Conservation (phyloP, 2,113 vertebrate species). For the Conger conger region DNA sequence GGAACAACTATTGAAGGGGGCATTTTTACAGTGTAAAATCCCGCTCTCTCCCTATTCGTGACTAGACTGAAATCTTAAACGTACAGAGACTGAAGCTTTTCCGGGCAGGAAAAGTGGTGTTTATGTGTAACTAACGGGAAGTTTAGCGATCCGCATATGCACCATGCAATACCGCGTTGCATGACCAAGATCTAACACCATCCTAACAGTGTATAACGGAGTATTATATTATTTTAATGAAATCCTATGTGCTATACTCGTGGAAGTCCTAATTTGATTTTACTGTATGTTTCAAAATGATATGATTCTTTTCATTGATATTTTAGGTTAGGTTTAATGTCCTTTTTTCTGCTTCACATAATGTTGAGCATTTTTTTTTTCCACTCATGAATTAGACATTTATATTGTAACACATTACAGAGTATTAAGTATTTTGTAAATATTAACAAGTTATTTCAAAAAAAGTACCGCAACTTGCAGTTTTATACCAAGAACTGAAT, state of each 20-base stretch:
- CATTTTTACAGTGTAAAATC: neutral
- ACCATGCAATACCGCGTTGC: conserved; percentile 61
- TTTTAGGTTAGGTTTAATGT: conserved; percentile 33
- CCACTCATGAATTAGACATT: conserved; percentile 48
- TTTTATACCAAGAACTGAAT: conserved; percentile 72
- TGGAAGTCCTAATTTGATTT: conserved; percentile 23
- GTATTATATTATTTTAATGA: conserved; percentile 47
- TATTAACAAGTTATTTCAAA: conserved; percentile 61
- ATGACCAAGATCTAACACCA: conserved; percentile 52
- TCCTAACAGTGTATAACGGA: conserved; percentile 55
- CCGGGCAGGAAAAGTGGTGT: conserved; percentile 28
- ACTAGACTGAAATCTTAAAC: conserved; percentile 41
- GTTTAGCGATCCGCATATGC: conserved; percentile 58
- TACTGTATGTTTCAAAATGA: neutral
- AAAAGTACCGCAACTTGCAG: conserved; percentile 51
- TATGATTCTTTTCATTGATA: conserved; percentile 20
- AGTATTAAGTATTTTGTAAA: conserved; percentile 67
- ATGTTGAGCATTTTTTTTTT: conserved; percentile 38
- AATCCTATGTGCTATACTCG: conserved; percentile 18
- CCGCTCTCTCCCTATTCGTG: neutral
- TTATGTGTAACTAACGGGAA: conserved; percentile 41
- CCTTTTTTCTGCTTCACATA: conserved; percentile 34
- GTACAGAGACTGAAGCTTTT: conserved; percentile 25
- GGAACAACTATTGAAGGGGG: conserved; percentile 6
- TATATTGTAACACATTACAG: conserved; percentile 47